A percentile compares a stretch with the other conserved stretches of the same genome.
phyloP scores from a whole-genome alignment of 2,113 vertebrate genomes.

The Aspidoscelis tigris region DNA sequence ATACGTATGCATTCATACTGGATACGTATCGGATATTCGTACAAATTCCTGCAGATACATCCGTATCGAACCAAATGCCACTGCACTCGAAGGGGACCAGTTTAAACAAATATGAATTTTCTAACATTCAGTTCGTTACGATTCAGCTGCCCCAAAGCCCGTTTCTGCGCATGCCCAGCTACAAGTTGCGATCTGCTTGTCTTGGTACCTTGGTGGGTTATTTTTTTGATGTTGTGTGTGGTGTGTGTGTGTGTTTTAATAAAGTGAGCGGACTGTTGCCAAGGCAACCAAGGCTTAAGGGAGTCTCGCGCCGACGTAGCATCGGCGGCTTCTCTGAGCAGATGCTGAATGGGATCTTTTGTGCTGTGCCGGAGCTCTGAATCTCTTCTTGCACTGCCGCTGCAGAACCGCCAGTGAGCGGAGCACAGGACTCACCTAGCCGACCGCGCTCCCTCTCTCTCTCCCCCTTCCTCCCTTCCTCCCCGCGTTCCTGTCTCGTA shows the following conservation, averaged over 20 bases:
- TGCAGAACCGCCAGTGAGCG: slow-evolving; percentile 16
- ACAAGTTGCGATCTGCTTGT: slow-evolving; percentile 45
- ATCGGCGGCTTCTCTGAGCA: slow-evolving; percentile 66
- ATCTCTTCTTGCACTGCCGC: slow-evolving; percentile 3
- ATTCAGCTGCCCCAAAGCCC: too few relatives aligned
- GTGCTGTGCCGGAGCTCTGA: slow-evolving; percentile 21
- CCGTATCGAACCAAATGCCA: too few relatives aligned
- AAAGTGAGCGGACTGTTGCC: slow-evolving; percentile 81
- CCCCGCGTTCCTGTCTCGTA: not conserved
- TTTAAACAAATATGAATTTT: too few relatives aligned
- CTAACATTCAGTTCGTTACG: too few relatives aligned
- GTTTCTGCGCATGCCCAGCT: not conserved
- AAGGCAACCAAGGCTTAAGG: slow-evolving; percentile 85
- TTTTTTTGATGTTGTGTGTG: slow-evolving; percentile 32
- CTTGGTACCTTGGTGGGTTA: slow-evolving; percentile 60
- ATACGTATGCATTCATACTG: too few relatives aligned
- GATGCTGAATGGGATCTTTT: slow-evolving; percentile 68
- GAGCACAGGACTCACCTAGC: slow-evolving; percentile 24
- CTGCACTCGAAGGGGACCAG: too few relatives aligned
- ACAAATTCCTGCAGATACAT: too few relatives aligned
- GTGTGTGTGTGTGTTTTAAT: too few relatives aligned
- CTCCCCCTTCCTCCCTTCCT: not conserved
- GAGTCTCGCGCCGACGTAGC: slow-evolving; percentile 76
- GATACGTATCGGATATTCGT: too few relatives aligned
- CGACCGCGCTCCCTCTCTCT: slow-evolving; percentile 1